phyloP scores from a whole-genome alignment of 2,888 invertebrate species.

The Agonum fuliginosum region DNA sequence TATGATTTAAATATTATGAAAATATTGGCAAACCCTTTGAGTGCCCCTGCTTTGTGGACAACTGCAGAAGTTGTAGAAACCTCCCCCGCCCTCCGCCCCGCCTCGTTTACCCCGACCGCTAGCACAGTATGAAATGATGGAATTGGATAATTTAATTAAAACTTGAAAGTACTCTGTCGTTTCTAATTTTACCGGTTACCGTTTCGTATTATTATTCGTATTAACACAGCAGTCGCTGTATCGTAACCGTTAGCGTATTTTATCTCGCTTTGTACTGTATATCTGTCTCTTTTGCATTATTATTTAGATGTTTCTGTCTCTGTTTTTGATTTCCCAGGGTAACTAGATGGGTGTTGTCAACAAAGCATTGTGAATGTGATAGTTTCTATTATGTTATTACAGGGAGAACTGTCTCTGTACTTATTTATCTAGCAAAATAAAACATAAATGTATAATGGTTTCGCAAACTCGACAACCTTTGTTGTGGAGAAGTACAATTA shows the following conservation, averaged over 20 bases:
- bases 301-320: slow-evolving; percentile 30
- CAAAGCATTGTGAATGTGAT: slow-evolving; percentile 2
- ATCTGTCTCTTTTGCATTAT: slow-evolving; percentile 2
- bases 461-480: too few species aligned
- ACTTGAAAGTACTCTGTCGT: slow-evolving; percentile 66
- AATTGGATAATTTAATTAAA: slow-evolving; percentile 67
- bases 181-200: slow-evolving; percentile 61
- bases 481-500: too few species aligned
- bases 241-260: slow-evolving; percentile 37
- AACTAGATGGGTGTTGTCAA: not conserved
- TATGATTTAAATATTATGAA: too few species aligned
- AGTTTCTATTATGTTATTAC: not conserved
- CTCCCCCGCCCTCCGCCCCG: not conserved
- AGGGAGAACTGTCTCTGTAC: not conserved
- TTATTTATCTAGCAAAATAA: not conserved
- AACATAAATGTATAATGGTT: not conserved
- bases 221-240: slow-evolving; percentile 46
- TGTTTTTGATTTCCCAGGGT: slow-evolving; percentile 34
- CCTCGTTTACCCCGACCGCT: not conserved
- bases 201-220: slow-evolving; percentile 60
- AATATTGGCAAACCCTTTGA: not conserved
- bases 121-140: slow-evolving; percentile 65
- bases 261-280: slow-evolving; percentile 16
- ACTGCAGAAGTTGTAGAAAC: slow-evolving; percentile 12
- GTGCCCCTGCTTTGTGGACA: not conserved